Evolutionary conservation across 37 sponge, comb jelly and placozoan species (phyloP).

Genomic region (Tethya wilhelma): DNA sequence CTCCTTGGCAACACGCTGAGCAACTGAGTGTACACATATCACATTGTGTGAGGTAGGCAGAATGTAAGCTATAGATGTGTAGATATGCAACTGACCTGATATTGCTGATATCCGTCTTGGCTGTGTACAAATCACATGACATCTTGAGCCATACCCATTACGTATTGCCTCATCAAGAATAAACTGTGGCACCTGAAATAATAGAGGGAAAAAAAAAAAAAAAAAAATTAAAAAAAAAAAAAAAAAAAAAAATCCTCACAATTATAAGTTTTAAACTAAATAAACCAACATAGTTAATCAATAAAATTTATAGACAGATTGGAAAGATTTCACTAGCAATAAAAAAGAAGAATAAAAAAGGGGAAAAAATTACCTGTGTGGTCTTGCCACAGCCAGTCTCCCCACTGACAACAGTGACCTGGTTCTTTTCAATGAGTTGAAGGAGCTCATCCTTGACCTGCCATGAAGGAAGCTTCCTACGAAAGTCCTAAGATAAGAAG

Average conservation of each 20-base stretch:
- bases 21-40: slow-evolving; percentile 21
- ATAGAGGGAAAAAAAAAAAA: not conserved
- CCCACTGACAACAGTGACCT: slow-evolving; percentile 83
- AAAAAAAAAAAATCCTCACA: not conserved
- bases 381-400: slow-evolving; percentile 96
- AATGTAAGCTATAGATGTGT: not conserved
- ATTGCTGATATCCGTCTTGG: slow-evolving; percentile 92
- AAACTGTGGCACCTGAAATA: slow-evolving; percentile 82
- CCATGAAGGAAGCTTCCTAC: slow-evolving; percentile 70
- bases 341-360: too few relatives aligned
- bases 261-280: not conserved
- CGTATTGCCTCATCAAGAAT: slow-evolving; percentile 82
- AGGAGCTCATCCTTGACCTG: slow-evolving; percentile 65
- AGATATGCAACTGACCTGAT: slow-evolving; percentile 49
- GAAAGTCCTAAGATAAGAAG: slow-evolving; percentile 59
- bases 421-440: slow-evolving; percentile 52
- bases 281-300: slow-evolving; percentile 6
- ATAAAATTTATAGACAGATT: too few relatives aligned
- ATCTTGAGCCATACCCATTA: slow-evolving; percentile 75
- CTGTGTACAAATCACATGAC: slow-evolving; percentile 88
- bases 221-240: not conserved
- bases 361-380: slow-evolving; percentile 90
- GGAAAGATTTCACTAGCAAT: too few relatives aligned
- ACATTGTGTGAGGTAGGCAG: not conserved
- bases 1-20: slow-evolving; percentile 73